phyloP scores from a whole-genome alignment of 2,113 vertebrate genomes.

The Polypterus senegalus region DNA sequence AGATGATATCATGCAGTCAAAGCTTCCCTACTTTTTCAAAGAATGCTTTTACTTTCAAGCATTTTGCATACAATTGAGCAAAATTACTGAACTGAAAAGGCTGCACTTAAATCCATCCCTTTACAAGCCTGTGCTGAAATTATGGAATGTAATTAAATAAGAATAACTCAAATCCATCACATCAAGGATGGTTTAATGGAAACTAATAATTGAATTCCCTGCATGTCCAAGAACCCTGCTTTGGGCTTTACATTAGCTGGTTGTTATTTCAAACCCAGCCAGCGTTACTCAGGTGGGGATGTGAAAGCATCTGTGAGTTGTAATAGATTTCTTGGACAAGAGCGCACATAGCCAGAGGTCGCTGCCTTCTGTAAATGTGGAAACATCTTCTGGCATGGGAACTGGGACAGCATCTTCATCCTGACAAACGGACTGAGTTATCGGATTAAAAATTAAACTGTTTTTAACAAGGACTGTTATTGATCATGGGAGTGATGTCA shows the following conservation, averaged over 20 bases:
- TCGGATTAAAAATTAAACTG: no score
- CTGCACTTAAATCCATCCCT: slow-evolving; percentile 3
- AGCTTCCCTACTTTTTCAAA: no score
- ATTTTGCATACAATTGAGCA: neutral
- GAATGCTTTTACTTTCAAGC: neutral
- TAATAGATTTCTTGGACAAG: neutral
- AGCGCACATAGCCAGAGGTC: no score
- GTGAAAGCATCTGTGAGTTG: neutral
- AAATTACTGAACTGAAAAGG: slow-evolving; percentile 3
- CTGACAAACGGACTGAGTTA: no score
- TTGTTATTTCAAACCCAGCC: neutral
- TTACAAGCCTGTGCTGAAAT: neutral
- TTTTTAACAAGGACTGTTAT: no score
- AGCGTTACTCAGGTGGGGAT: neutral
- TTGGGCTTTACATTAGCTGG: neutral
- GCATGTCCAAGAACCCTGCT: neutral
- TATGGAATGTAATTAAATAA: slow-evolving; percentile 2
- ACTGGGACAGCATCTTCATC: no score
- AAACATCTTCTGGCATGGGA: no score
- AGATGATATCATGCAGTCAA: no score
- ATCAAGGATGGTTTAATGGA: slow-evolving; percentile 1
- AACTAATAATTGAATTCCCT: neutral
- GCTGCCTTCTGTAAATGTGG: no score
- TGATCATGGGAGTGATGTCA: no score
- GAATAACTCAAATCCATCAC: slow-evolving; percentile 3